phyloP scores from a whole-genome alignment of 2,113 vertebrate species.

The Cettia cetti region DNA sequence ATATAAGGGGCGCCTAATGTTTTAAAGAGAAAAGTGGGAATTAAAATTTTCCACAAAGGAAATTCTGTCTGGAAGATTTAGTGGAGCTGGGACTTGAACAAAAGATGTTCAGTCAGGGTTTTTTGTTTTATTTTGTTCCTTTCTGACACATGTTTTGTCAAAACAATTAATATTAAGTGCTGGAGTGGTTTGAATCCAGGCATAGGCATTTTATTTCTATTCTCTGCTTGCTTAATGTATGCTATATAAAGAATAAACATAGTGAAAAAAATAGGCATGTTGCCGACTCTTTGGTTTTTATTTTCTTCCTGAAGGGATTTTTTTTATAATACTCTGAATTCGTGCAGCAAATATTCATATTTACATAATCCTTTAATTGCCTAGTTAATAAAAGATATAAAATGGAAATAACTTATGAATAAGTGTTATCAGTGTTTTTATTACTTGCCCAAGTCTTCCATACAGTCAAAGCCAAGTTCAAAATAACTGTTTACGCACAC shows the following conservation, averaged over 20 bases:
- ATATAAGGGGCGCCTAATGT: constrained; percentile 69
- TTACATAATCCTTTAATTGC: background rate
- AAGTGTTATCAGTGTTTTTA: background rate
- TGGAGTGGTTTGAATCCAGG: constrained; percentile 29
- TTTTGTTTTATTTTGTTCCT: constrained; percentile 45
- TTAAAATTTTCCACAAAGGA: constrained; percentile 73
- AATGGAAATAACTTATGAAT: background rate
- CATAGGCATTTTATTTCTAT: constrained; percentile 32
- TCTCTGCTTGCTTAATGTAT: background rate
- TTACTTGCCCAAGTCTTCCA: background rate
- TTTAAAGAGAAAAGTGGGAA: constrained; percentile 71
- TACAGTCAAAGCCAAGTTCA: background rate
- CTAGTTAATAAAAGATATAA: background rate
- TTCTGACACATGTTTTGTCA: constrained; percentile 66
- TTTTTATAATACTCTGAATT: background rate
- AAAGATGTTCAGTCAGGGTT: constrained; percentile 46
- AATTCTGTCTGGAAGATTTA: constrained; percentile 73
- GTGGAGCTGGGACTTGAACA: constrained; percentile 56
- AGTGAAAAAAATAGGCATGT: background rate
- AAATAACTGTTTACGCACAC: background rate
- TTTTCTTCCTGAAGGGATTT: background rate
- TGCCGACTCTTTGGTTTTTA: background rate
- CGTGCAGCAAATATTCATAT: background rate
- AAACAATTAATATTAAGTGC: constrained; percentile 72
- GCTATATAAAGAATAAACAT: background rate